Conservation (phyloP, 2,797 vertebrate species). For the Ibycter americanus region DNA sequence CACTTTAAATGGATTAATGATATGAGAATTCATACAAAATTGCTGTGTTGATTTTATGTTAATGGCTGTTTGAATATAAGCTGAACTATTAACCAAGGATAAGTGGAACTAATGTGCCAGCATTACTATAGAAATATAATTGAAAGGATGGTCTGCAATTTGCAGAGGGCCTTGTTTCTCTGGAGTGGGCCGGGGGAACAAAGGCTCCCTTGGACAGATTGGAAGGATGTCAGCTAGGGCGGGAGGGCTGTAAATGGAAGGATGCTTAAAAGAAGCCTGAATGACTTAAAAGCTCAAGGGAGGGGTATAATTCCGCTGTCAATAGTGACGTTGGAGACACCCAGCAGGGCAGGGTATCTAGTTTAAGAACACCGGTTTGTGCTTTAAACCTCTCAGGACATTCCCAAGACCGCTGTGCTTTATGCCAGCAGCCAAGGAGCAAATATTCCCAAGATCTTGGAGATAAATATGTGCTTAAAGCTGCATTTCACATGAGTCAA, state of each 20-base stretch:
- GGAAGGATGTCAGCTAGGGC: background rate
- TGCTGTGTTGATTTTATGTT: slow-evolving; percentile 75
- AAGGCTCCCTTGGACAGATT: background rate
- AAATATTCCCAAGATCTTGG: background rate
- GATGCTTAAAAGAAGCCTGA: background rate
- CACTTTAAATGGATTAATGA: slow-evolving; percentile 73
- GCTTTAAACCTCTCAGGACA: background rate
- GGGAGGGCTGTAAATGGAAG: background rate
- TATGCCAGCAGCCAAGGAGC: background rate
- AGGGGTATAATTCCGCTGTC: background rate
- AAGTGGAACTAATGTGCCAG: slow-evolving; percentile 67
- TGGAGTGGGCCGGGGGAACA: background rate
- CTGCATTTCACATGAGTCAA: accelerated
- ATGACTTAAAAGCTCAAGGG: background rate
- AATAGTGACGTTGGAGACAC: background rate
- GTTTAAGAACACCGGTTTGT: background rate
- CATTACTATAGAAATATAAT: slow-evolving; percentile 46
- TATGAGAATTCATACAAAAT: slow-evolving; percentile 66
- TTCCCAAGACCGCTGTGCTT: background rate
- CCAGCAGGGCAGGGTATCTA: background rate
- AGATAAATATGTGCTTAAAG: background rate
- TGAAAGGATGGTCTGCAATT: slow-evolving; percentile 45
- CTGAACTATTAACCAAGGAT: slow-evolving; percentile 71
- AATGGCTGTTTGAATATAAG: slow-evolving; percentile 72
- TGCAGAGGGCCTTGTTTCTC: background rate